A percentile compares a stretch with the other conserved stretches of the same genome.
phyloP scores from a whole-genome alignment of 2,797 vertebrate genomes.

The Sardinella longiceps region DNA sequence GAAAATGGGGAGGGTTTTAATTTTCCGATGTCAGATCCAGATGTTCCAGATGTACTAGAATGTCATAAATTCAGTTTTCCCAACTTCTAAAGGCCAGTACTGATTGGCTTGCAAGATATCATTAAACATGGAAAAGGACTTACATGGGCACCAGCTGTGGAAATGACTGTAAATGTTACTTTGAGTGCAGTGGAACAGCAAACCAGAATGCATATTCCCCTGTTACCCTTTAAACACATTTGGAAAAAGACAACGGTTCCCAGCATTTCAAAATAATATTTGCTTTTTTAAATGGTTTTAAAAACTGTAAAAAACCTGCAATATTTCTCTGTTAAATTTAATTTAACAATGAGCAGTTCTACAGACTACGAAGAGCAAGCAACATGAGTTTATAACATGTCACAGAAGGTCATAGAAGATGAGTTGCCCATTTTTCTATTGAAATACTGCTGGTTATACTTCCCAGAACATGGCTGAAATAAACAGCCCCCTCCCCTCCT shows the following conservation, averaged over 20 bases:
- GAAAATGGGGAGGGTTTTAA: not conserved
- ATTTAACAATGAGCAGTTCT: not conserved
- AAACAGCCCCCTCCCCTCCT: too few relatives aligned
- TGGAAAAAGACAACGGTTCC: not conserved
- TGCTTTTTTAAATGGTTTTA: not conserved
- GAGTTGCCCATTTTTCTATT: not conserved
- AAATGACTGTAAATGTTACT: not conserved
- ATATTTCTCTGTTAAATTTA: not conserved
- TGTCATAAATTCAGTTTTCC: not conserved
- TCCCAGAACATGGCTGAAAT: not conserved
- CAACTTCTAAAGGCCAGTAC: not conserved
- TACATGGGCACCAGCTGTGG: not conserved
- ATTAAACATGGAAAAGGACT: not conserved
- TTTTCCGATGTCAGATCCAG: not conserved
- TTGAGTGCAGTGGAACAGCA: not conserved
- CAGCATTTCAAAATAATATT: not conserved
- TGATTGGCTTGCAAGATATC: not conserved
- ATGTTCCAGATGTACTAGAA: not conserved
- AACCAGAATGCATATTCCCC: not conserved
- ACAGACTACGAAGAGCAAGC: not conserved
- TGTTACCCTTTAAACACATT: not conserved
- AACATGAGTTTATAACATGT: not conserved
- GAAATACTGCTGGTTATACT: not conserved
- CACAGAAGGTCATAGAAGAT: conserved; percentile 26
- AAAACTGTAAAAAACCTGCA: not conserved